Conservation (phyloP, 2,797 vertebrate genomes). For the Peromyscus melanophrys region DNA sequence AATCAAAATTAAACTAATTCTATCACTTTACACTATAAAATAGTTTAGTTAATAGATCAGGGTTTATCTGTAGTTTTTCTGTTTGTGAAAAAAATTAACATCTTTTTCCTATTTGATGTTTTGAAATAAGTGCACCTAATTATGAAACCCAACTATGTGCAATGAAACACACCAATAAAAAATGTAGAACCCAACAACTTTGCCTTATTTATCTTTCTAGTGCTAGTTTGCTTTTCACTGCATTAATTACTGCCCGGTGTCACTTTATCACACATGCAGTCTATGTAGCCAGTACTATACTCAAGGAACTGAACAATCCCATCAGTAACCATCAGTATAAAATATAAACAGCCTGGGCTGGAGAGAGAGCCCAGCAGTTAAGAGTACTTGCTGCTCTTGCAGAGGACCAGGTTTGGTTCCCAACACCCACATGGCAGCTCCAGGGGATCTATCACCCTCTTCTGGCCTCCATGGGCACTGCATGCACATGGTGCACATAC, state of each 20-base stretch:
- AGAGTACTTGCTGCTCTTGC: not conserved
- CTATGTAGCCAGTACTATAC: not conserved
- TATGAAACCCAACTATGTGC: not conserved
- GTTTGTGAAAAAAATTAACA: conserved; percentile 5
- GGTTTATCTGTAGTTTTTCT: not conserved
- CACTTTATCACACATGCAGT: not conserved
- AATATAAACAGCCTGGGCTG: not conserved
- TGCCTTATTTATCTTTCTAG: not conserved
- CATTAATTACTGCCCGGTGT: not conserved
- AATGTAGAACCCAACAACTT: not conserved
- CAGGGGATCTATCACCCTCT: not conserved
- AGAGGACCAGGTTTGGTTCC: not conserved
- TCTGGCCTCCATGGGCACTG: not conserved
- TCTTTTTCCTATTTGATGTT: not conserved
- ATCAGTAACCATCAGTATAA: not conserved
- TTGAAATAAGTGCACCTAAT: not conserved
- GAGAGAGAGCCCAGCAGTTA: not conserved
- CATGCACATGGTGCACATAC: not conserved
- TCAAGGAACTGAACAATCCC: not conserved
- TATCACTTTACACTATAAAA: not conserved
- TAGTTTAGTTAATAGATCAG: not conserved
- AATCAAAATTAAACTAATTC: not conserved
- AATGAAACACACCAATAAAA: not conserved
- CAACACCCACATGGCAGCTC: too few relatives aligned
- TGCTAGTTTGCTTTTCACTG: not conserved